Conservation (phyloP, 2,797 vertebrate genomes). For the Xiphophorus birchmanni region DNA sequence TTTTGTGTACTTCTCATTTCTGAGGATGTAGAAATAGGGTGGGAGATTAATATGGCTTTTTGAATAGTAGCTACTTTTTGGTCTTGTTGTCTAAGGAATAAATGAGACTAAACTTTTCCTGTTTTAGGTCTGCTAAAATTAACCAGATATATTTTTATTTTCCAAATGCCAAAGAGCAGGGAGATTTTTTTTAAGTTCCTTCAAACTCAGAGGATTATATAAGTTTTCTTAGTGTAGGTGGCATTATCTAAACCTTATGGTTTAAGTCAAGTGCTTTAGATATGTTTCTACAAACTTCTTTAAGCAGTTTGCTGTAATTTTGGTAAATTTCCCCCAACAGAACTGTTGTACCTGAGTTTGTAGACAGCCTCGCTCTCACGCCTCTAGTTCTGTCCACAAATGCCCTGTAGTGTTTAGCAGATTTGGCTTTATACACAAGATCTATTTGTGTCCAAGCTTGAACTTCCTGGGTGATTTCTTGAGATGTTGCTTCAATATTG, state of each 20-base stretch:
- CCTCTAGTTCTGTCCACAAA: neutral
- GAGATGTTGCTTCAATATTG: neutral
- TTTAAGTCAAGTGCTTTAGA: neutral
- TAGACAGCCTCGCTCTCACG: neutral
- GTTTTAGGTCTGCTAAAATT: neutral
- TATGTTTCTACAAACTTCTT: neutral
- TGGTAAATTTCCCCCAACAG: neutral
- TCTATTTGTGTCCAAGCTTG: neutral
- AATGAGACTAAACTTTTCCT: neutral
- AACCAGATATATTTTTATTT: neutral
- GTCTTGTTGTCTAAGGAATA: neutral
- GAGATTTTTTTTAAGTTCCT: neutral
- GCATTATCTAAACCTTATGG: neutral
- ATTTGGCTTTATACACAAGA: neutral
- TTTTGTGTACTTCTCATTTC: neutral
- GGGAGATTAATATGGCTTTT: neutral
- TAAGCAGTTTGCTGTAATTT: neutral
- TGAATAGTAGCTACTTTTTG: neutral
- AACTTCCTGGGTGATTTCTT: neutral
- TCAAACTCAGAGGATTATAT: neutral
- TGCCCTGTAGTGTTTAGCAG: neutral
- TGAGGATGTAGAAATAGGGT: neutral
- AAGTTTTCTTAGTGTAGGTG: neutral
- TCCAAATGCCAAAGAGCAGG: neutral
- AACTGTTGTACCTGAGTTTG: neutral